Percentiles rank a stretch among this genome's conserved stretches.
Conservation (phyloP, 30 jellyfish, hydroid and myxozoan species). For the Turritopsis dohrnii region DNA sequence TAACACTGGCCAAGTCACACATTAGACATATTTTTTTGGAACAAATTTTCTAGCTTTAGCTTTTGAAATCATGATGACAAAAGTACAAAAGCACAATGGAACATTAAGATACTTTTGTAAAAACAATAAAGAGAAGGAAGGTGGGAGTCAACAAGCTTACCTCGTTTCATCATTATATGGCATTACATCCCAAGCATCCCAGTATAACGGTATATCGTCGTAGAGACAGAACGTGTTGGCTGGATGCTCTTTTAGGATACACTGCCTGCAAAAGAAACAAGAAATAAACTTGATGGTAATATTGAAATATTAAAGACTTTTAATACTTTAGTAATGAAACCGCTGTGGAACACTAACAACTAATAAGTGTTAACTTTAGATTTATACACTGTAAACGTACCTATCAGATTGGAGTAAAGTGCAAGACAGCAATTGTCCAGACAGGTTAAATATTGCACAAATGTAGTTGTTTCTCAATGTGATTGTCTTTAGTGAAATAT, state of each 20-base stretch:
- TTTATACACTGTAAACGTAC: background rate
- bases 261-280: background rate
- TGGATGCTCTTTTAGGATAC: background rate
- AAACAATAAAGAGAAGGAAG: too few species aligned
- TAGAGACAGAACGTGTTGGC: conserved; percentile 26
- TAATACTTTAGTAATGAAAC: too few species aligned
- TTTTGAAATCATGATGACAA: too few species aligned
- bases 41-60: too few species aligned
- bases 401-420: background rate
- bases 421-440: conserved; percentile 9
- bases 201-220: conserved; percentile 77
- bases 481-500: background rate
- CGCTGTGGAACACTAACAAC: too few species aligned
- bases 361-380: too few species aligned
- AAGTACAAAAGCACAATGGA: too few species aligned
- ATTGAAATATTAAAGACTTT: too few species aligned
- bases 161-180: conserved; percentile 81
- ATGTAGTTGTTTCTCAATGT: background rate
- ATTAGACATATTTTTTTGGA: too few species aligned
- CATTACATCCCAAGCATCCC: conserved; percentile 99
- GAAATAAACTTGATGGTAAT: background rate
- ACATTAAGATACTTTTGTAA: too few species aligned
- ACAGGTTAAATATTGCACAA: background rate
- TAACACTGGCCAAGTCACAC: too few species aligned
- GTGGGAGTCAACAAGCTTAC: conserved; percentile 40